These are phyloP conservation scores for Saguinus imperator DNA, from an alignment of 2,113 vertebrate genomes.

Conservation along the genomic window DNA sequence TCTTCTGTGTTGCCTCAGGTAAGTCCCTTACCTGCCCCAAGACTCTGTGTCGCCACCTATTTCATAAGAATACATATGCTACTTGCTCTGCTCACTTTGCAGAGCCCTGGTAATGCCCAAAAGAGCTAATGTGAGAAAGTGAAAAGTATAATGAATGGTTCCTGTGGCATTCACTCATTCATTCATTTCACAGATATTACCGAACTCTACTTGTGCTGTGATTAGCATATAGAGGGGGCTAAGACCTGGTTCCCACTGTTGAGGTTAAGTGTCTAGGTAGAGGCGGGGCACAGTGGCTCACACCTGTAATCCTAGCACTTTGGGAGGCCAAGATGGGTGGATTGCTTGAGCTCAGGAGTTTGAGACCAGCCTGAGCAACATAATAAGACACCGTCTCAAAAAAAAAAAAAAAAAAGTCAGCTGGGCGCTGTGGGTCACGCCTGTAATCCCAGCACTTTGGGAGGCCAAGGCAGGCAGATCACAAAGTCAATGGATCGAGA, in stretches of 20 bases:
- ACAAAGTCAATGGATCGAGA: too few relatives aligned
- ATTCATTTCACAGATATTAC: not conserved
- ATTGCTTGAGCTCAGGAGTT: too few relatives aligned
- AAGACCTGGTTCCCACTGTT: not conserved
- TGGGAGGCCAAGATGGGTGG: too few relatives aligned
- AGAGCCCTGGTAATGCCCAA: not conserved
- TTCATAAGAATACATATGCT: not conserved
- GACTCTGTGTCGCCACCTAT: not conserved
- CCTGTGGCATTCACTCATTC: not conserved
- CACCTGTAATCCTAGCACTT: too few relatives aligned
- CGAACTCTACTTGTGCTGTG: not conserved
- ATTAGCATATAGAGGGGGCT: not conserved
- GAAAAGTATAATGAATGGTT: not conserved
- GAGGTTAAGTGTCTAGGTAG: constrained; percentile 4
- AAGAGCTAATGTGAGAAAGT: not conserved
- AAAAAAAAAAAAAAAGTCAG: too few relatives aligned
- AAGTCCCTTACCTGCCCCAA: not conserved
- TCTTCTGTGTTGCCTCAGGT: not conserved
- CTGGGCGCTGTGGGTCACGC: too few relatives aligned
- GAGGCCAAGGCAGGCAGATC: too few relatives aligned
- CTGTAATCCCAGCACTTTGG: too few relatives aligned
- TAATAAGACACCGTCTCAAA: too few relatives aligned
- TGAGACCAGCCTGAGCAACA: too few relatives aligned
- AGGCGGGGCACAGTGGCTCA: too few relatives aligned
- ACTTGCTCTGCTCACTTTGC: not conserved